A percentile compares a stretch with the other conserved stretches of the same genome.
These are phyloP conservation scores for Tyrophagus putrescentiae DNA, from an alignment of 1,140 invertebrate species.

Conservation along the genomic window DNA sequence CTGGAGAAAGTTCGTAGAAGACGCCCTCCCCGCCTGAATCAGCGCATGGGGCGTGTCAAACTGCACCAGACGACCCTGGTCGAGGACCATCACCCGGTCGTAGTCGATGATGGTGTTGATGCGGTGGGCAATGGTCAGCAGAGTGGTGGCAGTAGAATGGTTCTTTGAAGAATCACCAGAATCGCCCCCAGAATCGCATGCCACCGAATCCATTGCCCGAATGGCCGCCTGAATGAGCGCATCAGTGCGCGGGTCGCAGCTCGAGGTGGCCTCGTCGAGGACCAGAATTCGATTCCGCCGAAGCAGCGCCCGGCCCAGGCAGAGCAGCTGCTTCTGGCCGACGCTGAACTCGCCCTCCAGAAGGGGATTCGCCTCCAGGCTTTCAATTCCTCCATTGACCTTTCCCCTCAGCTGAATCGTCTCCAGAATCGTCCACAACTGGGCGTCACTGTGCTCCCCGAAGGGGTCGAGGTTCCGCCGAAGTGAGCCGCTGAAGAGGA, in stretches of 20 bases:
- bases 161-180: no score
- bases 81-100: constrained; percentile 29
- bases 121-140: constrained; percentile 37
- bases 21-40: no score
- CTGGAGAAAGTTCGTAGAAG: no score
- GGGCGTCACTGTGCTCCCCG: constrained; percentile 48
- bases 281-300: constrained; percentile 32
- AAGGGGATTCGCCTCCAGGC: constrained; percentile 49
- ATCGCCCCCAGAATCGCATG: no score
- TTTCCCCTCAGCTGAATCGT: constrained; percentile 51
- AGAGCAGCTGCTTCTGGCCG: constrained; percentile 35
- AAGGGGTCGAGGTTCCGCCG: constrained; percentile 78
- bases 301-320: constrained; percentile 33
- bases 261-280: constrained; percentile 35
- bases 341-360: constrained; percentile 31
- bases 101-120: constrained; percentile 36
- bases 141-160: constrained; percentile 35
- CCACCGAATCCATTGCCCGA: constrained; percentile 36
- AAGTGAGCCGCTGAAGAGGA: constrained; percentile 55
- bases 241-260: constrained; percentile 34
- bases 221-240: constrained; percentile 34
- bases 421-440: constrained; percentile 53
- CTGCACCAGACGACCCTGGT: no score
- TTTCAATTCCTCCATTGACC: constrained; percentile 33
- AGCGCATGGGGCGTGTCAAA: no score